Evolutionary conservation across 92 coral and sea anemone species (phyloP).

Genomic region (Parazoanthus atlanticus): DNA sequence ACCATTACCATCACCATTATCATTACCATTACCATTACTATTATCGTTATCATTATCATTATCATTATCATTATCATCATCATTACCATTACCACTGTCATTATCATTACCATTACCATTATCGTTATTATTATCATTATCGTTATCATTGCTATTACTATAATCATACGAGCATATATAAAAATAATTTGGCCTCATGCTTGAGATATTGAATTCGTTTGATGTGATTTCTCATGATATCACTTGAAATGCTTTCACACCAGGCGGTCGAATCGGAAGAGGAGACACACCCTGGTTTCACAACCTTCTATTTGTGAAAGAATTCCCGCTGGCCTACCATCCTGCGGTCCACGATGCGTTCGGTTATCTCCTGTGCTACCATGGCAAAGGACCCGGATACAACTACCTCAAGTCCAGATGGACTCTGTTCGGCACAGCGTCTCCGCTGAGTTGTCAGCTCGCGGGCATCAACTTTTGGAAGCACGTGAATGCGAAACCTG

Average conservation of each 20-base stretch:
- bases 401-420: conserved; percentile 55
- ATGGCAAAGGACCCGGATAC: conserved; percentile 56
- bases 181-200: too few species aligned
- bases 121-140: too few species aligned
- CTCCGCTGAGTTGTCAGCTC: conserved; percentile 57
- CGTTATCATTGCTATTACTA: too few species aligned
- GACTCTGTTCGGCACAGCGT: conserved; percentile 53
- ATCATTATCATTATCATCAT: too few species aligned
- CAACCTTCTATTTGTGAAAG: conserved; percentile 39
- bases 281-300: conserved; percentile 46
- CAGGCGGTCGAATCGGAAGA: conserved; percentile 59
- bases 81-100: too few species aligned
- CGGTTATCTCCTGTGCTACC: conserved; percentile 54
- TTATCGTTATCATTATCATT: too few species aligned
- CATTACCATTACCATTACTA: too few species aligned
- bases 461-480: conserved; percentile 62
- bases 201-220: too few species aligned
- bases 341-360: conserved; percentile 62
- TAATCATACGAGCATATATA: too few species aligned
- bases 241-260: background rate
- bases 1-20: too few species aligned
- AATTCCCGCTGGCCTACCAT: conserved; percentile 53
- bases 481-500: background rate
- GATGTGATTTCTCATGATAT: too few species aligned
- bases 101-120: too few species aligned